phyloP scores from a whole-genome alignment of 2,797 vertebrate species.

The Muraenolepis orangiensis region DNA sequence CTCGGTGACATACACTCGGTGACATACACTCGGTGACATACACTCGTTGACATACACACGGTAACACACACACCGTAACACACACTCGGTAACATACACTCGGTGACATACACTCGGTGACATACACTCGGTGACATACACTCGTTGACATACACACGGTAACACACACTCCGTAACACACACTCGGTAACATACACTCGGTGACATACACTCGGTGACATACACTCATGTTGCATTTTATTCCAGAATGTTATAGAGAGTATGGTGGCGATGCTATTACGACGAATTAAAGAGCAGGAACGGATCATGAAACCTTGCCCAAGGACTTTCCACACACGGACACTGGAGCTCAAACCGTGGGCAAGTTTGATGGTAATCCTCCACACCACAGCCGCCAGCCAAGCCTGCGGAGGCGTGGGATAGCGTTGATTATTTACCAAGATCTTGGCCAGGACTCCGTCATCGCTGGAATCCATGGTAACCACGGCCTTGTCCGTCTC shows the following conservation, averaged over 20 bases:
- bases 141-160: too few species aligned
- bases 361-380: neutral
- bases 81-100: neutral
- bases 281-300: neutral
- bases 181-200: too few species aligned
- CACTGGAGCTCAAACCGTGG: neutral
- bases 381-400: neutral
- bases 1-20: too few species aligned
- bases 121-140: neutral
- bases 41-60: too few species aligned
- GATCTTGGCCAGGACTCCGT: slow-evolving; percentile 94
- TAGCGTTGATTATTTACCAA: slow-evolving; percentile 76
- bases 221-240: too few species aligned
- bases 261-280: neutral
- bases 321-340: neutral
- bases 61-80: too few species aligned
- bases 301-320: neutral
- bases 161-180: neutral
- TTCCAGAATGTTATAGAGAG: neutral
- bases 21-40: neutral
- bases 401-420: neutral
- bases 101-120: too few species aligned
- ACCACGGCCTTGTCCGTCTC: slow-evolving; percentile 97
- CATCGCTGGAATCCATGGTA: slow-evolving; percentile 92
- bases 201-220: neutral